Percentiles rank a stretch among this genome's conserved stretches.
phyloP scores from a whole-genome alignment of 2,888 invertebrate genomes.

The Resseliella maxima region DNA sequence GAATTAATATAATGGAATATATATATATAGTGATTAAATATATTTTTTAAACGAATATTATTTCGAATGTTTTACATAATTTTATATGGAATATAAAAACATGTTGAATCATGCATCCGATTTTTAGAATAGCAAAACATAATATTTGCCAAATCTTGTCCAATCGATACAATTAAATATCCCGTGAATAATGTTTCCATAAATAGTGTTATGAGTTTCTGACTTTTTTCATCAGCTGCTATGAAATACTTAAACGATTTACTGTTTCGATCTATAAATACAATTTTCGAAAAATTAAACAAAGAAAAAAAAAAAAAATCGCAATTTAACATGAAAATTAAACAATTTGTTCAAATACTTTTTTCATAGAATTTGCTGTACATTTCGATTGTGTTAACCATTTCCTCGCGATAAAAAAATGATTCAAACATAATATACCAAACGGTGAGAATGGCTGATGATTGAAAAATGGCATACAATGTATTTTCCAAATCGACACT shows the following conservation, averaged over 20 bases:
- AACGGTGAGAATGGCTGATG: not conserved
- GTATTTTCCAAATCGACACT: conserved; percentile 9
- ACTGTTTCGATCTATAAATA: not conserved
- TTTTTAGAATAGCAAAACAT: not conserved
- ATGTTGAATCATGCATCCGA: not conserved
- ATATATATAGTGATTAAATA: too few relatives aligned
- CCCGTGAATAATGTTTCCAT: not conserved
- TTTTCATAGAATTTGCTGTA: not conserved
- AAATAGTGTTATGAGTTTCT: not conserved
- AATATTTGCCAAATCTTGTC: not conserved
- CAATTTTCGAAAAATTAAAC: not conserved
- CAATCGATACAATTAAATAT: not conserved
- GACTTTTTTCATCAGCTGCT: not conserved
- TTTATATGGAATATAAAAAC: not conserved
- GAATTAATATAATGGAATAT: not conserved
- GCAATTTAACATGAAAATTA: too few relatives aligned
- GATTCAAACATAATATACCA: not conserved
- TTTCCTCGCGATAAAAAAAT: not conserved
- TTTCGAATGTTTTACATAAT: not conserved
- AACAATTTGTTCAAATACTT: not conserved
- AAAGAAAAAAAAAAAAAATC: too few relatives aligned
- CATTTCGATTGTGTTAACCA: not conserved
- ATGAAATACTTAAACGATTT: not conserved
- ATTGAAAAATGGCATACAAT: not conserved
- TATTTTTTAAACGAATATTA: not conserved